These are phyloP conservation scores for Lepidostoma basale DNA, from an alignment of 1,140 invertebrate genomes.

Conservation along the genomic window DNA sequence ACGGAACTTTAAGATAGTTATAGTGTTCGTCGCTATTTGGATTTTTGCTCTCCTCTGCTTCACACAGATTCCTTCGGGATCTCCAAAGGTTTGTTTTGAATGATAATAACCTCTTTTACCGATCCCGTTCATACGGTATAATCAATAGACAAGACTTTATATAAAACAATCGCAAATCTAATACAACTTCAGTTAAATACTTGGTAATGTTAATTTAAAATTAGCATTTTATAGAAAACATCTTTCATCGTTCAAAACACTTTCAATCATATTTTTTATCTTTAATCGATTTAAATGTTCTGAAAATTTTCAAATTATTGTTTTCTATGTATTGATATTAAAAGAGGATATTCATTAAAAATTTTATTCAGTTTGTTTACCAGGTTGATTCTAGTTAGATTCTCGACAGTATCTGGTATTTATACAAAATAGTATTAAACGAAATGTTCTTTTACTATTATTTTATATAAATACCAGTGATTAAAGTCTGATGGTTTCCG, in stretches of 20 bases:
- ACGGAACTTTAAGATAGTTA: constrained; percentile 36
- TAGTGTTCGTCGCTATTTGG: constrained; percentile 40
- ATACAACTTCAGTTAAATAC: too few relatives aligned
- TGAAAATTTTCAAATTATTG: too few relatives aligned
- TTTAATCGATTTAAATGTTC: too few relatives aligned
- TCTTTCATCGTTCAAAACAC: too few relatives aligned
- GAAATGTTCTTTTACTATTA: too few relatives aligned
- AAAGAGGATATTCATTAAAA: neutral
- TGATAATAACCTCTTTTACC: constrained; percentile 4
- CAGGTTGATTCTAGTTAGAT: neutral
- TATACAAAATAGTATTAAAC: neutral
- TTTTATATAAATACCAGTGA: neutral
- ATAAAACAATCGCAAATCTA: too few relatives aligned
- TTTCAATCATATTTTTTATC: too few relatives aligned
- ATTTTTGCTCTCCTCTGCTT: constrained; percentile 42
- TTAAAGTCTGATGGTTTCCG: neutral
- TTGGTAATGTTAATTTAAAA: too few relatives aligned
- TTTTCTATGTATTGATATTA: neutral
- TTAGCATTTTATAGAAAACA: too few relatives aligned
- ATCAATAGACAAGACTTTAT: constrained; percentile 21
- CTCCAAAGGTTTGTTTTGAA: constrained; percentile 40
- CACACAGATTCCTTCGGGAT: constrained; percentile 39
- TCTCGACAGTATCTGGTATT: neutral
- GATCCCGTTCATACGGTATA: constrained; percentile 11
- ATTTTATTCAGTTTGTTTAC: neutral